Evolutionary conservation across 2,888 invertebrate species (phyloP).

Genomic region (Agonopterix heracliana): DNA sequence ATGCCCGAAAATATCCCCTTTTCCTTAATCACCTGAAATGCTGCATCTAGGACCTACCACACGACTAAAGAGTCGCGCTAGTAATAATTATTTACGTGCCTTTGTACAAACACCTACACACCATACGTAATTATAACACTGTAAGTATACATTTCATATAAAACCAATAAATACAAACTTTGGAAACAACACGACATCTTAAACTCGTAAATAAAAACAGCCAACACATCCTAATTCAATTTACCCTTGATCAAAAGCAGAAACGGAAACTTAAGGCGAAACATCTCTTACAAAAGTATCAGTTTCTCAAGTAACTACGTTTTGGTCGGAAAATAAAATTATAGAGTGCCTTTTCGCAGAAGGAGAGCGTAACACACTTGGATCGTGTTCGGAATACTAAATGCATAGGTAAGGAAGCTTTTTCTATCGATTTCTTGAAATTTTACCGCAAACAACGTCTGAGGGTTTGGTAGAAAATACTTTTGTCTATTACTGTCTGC

Average conservation of each 20-base stretch:
- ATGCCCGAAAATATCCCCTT: too few species aligned
- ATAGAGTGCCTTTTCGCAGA: constrained; percentile 70
- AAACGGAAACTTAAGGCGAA: constrained; percentile 35
- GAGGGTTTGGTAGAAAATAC: not conserved
- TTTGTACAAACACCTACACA: too few species aligned
- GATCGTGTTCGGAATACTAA: constrained; percentile 58
- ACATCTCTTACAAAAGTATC: constrained; percentile 61
- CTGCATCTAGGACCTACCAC: too few species aligned
- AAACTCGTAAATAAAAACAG: too few species aligned
- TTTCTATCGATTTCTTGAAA: constrained; percentile 53
- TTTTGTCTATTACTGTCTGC: too few species aligned
- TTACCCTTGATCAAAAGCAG: constrained; percentile 37
- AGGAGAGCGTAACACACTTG: constrained; percentile 62
- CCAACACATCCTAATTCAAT: constrained; percentile 26
- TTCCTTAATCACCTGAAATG: too few species aligned
- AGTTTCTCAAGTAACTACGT: constrained; percentile 66
- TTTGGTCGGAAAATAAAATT: constrained; percentile 74
- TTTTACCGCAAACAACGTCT: constrained; percentile 37
- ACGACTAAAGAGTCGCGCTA: too few species aligned
- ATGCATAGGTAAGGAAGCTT: constrained; percentile 28
- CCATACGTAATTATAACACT: too few species aligned
- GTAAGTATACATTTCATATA: too few species aligned
- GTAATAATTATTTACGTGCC: too few species aligned
- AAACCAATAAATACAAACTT: too few species aligned
- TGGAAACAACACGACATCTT: too few species aligned